Evolutionary conservation across 2,113 vertebrate species (phyloP).

Genomic region (Kryptolebias marmoratus): DNA sequence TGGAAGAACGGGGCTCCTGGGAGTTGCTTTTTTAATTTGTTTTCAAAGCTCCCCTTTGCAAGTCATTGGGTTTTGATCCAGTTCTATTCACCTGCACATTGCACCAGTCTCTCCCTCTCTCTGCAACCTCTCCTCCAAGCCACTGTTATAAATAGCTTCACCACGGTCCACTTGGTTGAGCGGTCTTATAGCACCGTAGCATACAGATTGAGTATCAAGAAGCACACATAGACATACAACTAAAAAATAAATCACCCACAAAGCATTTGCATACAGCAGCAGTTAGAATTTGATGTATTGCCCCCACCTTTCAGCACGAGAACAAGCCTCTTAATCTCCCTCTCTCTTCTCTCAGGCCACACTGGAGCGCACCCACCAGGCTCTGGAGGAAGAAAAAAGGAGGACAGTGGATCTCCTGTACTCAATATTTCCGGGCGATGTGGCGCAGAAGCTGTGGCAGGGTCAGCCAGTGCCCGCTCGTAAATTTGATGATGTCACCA

Average conservation of each 20-base stretch:
- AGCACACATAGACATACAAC: constrained; percentile 28
- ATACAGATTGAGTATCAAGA: constrained; percentile 16
- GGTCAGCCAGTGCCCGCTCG: constrained; percentile 92
- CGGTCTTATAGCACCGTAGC: constrained; percentile 30
- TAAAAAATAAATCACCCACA: constrained; percentile 22
- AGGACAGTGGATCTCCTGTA: constrained; percentile 97
- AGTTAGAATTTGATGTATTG: constrained; percentile 42
- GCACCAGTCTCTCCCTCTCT: constrained; percentile 43
- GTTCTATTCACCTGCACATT: constrained; percentile 41
- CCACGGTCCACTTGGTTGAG: constrained; percentile 43
- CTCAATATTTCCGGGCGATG: constrained; percentile 97
- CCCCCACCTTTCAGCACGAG: constrained; percentile 33
- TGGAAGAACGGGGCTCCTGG: constrained; percentile 17
- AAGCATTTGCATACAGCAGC: constrained; percentile 21
- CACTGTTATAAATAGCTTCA: constrained; percentile 48
- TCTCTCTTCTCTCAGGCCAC: constrained; percentile 80
- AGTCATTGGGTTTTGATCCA: constrained; percentile 53
- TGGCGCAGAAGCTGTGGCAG: constrained; percentile 97
- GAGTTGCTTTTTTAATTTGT: constrained; percentile 51
- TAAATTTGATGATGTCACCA: constrained; percentile 97
- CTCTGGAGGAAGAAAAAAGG: constrained; percentile 97
- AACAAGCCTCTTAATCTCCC: constrained; percentile 24
- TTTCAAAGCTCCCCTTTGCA: constrained; percentile 49
- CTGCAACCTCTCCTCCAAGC: constrained; percentile 42
- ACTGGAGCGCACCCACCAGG: constrained; percentile 92